These are phyloP conservation scores for Ceryle rudis DNA, from an alignment of 2,797 vertebrate species.

Conservation along the genomic window DNA sequence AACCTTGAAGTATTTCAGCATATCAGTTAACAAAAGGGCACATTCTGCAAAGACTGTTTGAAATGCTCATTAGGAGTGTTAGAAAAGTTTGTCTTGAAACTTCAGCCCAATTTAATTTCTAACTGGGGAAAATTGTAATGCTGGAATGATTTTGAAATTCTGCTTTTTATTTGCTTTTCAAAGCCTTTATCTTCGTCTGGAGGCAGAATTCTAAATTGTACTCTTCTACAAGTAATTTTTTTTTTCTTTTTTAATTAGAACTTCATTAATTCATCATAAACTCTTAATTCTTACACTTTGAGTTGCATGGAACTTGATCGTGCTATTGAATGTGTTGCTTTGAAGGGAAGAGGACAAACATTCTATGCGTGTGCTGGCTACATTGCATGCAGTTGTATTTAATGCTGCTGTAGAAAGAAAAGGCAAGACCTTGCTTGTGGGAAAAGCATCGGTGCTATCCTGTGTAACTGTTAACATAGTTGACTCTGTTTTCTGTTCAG, in stretches of 20 bases:
- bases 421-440: not conserved
- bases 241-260: not conserved
- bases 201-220: not conserved
- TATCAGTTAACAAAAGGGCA: not conserved
- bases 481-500: not conserved
- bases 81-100: not conserved
- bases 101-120: not conserved
- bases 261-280: not conserved
- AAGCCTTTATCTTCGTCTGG: not conserved
- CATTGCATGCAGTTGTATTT: not conserved
- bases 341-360: not conserved
- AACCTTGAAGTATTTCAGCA: not conserved
- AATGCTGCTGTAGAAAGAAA: not conserved
- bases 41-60: not conserved
- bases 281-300: not conserved
- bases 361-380: not conserved
- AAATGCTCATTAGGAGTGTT: not conserved
- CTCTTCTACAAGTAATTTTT: not conserved
- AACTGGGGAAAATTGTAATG: not conserved
- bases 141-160: not conserved
- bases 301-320: not conserved
- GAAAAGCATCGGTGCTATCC: not conserved
- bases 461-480: fast-evolving
- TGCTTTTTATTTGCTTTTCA: not conserved
- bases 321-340: not conserved